These are phyloP conservation scores for Sipha flava DNA, from an alignment of 1,140 invertebrate species.

Conservation along the genomic window DNA sequence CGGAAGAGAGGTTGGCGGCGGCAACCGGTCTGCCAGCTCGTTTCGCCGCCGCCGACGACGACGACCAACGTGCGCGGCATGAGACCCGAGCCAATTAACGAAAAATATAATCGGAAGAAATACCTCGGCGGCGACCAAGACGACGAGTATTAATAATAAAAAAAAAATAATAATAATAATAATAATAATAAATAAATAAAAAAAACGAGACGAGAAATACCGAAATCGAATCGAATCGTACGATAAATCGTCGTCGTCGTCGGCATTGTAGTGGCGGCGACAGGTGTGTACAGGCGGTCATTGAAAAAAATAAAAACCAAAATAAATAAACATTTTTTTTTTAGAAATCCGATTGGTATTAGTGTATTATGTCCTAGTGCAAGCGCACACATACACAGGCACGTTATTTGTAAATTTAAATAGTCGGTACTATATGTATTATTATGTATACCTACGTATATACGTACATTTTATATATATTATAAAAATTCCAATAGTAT, in stretches of 20 bases:
- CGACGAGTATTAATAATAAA: background rate
- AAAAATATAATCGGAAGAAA: conserved; percentile 29
- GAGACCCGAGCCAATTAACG: conserved; percentile 32
- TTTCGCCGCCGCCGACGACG: background rate
- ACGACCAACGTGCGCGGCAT: background rate
- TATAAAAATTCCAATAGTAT: background rate
- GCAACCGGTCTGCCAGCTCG: conserved; percentile 16
- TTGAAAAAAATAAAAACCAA: background rate
- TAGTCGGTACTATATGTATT: no score
- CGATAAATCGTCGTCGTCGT: conserved; percentile 15
- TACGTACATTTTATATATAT: background rate
- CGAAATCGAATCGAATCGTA: conserved; percentile 25
- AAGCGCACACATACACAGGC: no score
- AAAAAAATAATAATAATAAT: background rate
- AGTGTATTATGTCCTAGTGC: background rate
- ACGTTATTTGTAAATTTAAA: no score
- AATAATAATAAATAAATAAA: background rate
- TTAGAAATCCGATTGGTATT: background rate
- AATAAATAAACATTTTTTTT: background rate
- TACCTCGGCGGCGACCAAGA: background rate
- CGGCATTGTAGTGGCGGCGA: background rate
- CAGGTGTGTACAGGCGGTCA: background rate
- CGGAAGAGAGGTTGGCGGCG: conserved; percentile 1
- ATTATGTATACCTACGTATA: background rate
- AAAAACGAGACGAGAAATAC: conserved; percentile 24